These are phyloP conservation scores for Cordylochernes scorpioides DNA, from an alignment of 2,888 invertebrate genomes.

Conservation along the genomic window DNA sequence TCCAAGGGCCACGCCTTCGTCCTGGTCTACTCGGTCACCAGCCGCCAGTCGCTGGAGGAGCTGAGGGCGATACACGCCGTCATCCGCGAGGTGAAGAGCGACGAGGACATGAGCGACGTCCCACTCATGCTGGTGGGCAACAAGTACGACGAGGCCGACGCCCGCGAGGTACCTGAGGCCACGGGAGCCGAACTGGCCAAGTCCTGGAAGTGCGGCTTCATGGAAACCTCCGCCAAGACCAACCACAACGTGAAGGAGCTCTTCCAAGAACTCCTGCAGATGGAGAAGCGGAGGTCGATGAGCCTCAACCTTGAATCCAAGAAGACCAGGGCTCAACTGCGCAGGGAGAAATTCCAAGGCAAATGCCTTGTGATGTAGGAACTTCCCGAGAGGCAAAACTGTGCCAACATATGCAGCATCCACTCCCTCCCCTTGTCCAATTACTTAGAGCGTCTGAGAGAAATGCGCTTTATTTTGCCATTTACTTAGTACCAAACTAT, in stretches of 20 bases:
- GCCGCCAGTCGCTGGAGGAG: slow-evolving; percentile 77
- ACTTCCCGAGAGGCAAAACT: too few relatives aligned
- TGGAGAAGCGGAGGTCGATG: slow-evolving; percentile 91
- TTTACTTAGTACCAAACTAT: too few relatives aligned
- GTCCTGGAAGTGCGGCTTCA: slow-evolving; percentile 79
- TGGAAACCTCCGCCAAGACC: slow-evolving; percentile 98
- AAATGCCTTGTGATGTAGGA: slow-evolving; percentile 38
- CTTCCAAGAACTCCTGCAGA: slow-evolving; percentile 64
- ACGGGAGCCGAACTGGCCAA: slow-evolving; percentile 69
- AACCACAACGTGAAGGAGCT: slow-evolving; percentile 95
- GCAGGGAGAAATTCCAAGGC: slow-evolving; percentile 35
- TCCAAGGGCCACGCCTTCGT: slow-evolving; percentile 98
- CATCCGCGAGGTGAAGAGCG: slow-evolving; percentile 47
- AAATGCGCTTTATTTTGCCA: too few relatives aligned
- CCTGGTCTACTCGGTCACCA: slow-evolving; percentile 74
- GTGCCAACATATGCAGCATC: too few relatives aligned
- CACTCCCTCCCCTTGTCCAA: too few relatives aligned
- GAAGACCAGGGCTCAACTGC: slow-evolving; percentile 28
- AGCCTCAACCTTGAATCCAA: slow-evolving; percentile 48
- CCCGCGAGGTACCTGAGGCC: slow-evolving; percentile 37
- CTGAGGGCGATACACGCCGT: slow-evolving; percentile 80
- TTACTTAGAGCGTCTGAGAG: too few relatives aligned
- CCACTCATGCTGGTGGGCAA: slow-evolving; percentile 95
- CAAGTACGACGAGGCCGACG: slow-evolving; percentile 80
- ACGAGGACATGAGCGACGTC: slow-evolving; percentile 26